phyloP scores from a whole-genome alignment of 2,113 vertebrate species.

The Motacilla tschutschensis region DNA sequence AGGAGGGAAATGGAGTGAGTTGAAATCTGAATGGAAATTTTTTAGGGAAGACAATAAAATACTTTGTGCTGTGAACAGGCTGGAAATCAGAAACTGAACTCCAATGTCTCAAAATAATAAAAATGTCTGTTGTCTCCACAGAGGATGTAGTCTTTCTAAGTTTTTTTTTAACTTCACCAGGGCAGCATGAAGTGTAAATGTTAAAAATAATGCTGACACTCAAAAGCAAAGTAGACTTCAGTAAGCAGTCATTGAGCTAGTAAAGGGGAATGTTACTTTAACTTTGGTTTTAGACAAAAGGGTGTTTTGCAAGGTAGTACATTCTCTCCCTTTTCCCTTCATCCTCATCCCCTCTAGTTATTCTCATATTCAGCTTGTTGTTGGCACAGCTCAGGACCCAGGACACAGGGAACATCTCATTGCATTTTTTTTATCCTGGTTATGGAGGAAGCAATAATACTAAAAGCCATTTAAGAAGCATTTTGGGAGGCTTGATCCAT shows the following conservation, averaged over 20 bases:
- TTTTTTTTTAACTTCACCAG: not conserved
- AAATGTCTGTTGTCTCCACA: not conserved
- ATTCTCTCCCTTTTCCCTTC: not conserved
- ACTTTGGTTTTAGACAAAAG: not conserved
- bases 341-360: not conserved
- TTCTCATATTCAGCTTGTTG: not conserved
- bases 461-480: not conserved
- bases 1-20: not conserved
- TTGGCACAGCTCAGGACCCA: not conserved
- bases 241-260: not conserved
- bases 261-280: not conserved
- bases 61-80: not conserved
- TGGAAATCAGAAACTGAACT: slow-evolving; percentile 8
- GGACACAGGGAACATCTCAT: not conserved
- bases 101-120: not conserved
- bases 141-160: not conserved
- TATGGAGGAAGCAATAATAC: not conserved
- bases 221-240: not conserved
- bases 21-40: not conserved
- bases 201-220: not conserved
- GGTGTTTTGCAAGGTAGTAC: not conserved
- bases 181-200: not conserved
- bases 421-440: not conserved
- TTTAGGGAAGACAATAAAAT: not conserved
- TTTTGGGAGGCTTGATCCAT: not conserved